Evolutionary conservation across 2,797 vertebrate genomes (phyloP), one percentile per base, ranked within the genome.

Genomic region (Gallinago nigripennis): DNA sequence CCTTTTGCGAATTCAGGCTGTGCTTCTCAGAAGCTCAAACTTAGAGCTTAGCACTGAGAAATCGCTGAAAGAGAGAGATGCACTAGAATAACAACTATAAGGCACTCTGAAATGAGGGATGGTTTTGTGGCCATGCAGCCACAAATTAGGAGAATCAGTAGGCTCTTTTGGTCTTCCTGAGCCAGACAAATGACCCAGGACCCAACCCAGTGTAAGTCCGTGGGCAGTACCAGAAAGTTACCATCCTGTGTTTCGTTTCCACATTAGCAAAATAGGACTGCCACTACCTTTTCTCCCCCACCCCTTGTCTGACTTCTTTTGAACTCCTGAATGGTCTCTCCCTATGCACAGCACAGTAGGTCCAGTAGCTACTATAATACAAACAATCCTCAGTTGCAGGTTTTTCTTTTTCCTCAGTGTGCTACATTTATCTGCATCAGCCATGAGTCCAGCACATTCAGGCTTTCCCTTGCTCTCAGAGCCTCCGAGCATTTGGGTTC

Each of bases 401-500:
- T 41, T 94, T 84, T 91, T 50, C 78, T 68, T 95, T 68, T 75
- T 76, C 45, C 31, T 91, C 81, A 21, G 37, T 46, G 51, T 69
- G 65, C 58, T 48, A n/a, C 61, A 71, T 78, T 78, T 94, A 91
- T 92, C 90, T 70, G 86, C 57, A 41, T 51, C 80, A 64, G 17
- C 58, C 81, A 88, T 3, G 13, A 96, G 58, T 51, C 30, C 66
- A 88, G 70, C 57, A 81, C 82, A 85, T 88, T 75, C 69, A 78
- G 71, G 39, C 77, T 95, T 92, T 75, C 50, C 82, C 90, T 92
- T 96, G 82, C 80, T 95, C 91, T 94, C 88, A 88, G 83, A 63
- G 89, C 84, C 94, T 85, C 45, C 37, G 92, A 88, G 86, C 61
- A 51, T 61, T 61, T 41, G 87, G 65, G 87, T 94, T 95, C 39